These are phyloP conservation scores for Gisinianus flammeolus DNA, from an alignment of 2,888 invertebrate species.

Conservation along the genomic window DNA sequence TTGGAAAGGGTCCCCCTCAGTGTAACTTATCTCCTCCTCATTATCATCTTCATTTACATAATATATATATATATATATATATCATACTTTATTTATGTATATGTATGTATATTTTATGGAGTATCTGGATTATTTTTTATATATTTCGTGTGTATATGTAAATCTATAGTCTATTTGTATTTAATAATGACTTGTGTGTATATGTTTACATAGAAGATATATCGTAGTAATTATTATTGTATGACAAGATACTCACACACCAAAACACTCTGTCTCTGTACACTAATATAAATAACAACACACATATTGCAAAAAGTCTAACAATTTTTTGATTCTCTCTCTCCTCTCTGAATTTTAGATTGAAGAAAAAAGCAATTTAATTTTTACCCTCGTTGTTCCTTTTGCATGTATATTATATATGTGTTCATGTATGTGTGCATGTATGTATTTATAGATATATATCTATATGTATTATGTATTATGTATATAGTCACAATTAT, in stretches of 20 bases:
- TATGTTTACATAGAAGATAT: no score
- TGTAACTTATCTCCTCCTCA: background rate
- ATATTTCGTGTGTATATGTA: no score
- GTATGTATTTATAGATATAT: no score
- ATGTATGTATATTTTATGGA: background rate
- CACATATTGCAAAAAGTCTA: background rate
- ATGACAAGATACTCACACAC: background rate
- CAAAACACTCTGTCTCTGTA: background rate
- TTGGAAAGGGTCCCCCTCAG: constrained; percentile 10
- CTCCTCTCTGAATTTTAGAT: constrained; percentile 3
- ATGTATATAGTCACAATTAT: background rate
- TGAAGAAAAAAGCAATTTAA: constrained; percentile 7
- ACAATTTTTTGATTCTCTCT: background rate
- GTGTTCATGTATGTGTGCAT: no score
- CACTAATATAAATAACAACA: background rate
- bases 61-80: no score
- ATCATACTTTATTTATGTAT: background rate
- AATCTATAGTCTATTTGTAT: no score
- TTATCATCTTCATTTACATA: no score
- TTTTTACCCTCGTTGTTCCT: background rate
- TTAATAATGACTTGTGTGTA: no score
- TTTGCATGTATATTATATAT: no score
- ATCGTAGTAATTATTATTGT: no score
- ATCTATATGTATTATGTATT: no score
- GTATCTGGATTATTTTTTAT: background rate